Conservation (phyloP, 2,888 invertebrate genomes). For the Steinernema scapterisci region DNA sequence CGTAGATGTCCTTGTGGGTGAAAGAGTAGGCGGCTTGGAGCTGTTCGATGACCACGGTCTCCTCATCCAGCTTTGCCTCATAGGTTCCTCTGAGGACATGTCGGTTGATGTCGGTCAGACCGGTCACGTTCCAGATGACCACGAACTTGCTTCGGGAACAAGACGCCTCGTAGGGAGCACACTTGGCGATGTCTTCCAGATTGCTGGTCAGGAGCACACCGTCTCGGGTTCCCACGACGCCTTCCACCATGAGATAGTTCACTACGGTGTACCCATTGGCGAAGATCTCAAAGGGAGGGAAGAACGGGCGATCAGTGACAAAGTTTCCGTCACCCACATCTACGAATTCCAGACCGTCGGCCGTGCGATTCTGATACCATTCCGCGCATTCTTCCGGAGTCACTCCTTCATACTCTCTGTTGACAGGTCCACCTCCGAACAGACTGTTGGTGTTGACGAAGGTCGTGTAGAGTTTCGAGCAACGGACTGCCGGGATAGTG, state of each 20-base stretch:
- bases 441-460: conserved; percentile 19
- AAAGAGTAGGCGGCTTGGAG: background rate
- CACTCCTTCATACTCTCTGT: background rate
- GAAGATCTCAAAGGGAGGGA: background rate
- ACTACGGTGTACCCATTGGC: background rate
- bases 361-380: background rate
- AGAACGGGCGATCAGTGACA: background rate
- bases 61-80: background rate
- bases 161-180: background rate
- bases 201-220: background rate
- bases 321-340: background rate
- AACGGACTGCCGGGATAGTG: background rate
- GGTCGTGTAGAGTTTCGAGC: background rate
- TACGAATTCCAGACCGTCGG: background rate
- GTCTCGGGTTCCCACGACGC: conserved; percentile 1
- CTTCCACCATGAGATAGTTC: background rate
- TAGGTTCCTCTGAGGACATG: background rate
- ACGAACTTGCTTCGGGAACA: background rate
- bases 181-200: background rate
- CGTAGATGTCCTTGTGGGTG: background rate
- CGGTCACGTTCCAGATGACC: background rate
- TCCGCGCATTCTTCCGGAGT: background rate
- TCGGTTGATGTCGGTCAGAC: background rate
- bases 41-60: background rate
- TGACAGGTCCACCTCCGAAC: background rate